Base-by-base conservation (phyloP, 2,888 invertebrate genomes). In the Operophtera brumata region DNA sequence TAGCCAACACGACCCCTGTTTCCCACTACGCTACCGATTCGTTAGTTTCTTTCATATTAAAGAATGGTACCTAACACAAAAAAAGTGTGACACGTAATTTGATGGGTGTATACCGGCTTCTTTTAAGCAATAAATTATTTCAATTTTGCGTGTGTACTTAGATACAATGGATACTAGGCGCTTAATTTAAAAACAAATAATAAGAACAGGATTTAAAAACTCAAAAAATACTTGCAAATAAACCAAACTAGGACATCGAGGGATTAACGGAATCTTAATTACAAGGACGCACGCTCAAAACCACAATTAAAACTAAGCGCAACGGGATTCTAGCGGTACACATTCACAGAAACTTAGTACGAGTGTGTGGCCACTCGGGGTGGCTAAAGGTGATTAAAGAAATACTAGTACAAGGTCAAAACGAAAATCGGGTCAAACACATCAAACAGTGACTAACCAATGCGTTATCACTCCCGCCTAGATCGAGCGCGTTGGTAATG, bases 401-500 rank as follows among this genome's bases (percentile, higher is more conserved):
- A 41, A 34, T 20, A 20, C 7, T 25, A 20, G 11, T 25, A 46
- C 41, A 57, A 48, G 49, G 52, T 43, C 39, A 30, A 9, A 61
- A 50, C 41, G 47, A 45, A 58, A 40, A 49, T 40, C 12, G 48
- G 63, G 60, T 57, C 61, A 68, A 56, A 68, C 57, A 64, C 47
- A 32, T 42, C 70, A 80, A 75, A 76, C 69, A 56, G 57, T 60
- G 61, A 88, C 87, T 84, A 82, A 87, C 86, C 85, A 77, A 74
- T 54, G 70, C 69, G 69, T 73, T 78, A 66, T 85, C 84, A 72
- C 74, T 77, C 58, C 77, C 72, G 64, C 78, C 75, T 70, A 84
- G 66, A 73, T 87, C 84, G 70, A 88, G 78, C 55, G 80, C 82
- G 72, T 85, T 82, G 78, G 77, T 83, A 65, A 89, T 75, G 78